Conservation (phyloP, 2,797 vertebrate genomes). For the Spondyliosoma cantharus region DNA sequence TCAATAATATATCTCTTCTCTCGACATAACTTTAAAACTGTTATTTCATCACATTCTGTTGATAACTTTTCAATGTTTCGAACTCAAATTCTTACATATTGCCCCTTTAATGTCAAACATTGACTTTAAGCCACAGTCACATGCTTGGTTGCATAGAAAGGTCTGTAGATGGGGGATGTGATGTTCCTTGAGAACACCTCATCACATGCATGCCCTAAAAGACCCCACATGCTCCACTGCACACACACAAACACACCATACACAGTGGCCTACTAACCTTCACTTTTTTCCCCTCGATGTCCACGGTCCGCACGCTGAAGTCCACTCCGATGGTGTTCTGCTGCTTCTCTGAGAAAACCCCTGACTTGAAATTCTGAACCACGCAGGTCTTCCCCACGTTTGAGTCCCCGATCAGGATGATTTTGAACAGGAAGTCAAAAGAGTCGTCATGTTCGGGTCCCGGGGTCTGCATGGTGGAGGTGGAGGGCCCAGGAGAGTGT, state of each 20-base stretch:
- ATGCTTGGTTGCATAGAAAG: background rate
- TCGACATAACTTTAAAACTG: no score
- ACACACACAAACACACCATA: conserved; percentile 4
- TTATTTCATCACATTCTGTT: no score
- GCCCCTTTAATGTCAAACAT: no score
- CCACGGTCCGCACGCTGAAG: conserved; percentile 92
- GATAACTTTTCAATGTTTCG: no score
- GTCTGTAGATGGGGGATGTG: background rate
- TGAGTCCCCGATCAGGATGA: conserved; percentile 96
- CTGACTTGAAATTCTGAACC: conserved; percentile 95
- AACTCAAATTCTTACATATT: no score
- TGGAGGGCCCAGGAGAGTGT: background rate
- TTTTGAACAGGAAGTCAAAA: conserved; percentile 96
- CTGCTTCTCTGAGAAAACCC: conserved; percentile 88
- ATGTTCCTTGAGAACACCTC: background rate
- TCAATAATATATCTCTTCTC: no score
- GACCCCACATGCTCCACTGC: background rate
- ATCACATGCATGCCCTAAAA: background rate
- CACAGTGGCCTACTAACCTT: conserved; percentile 84
- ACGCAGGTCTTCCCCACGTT: conserved; percentile 97
- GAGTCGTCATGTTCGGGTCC: conserved; percentile 85
- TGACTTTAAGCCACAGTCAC: background rate
- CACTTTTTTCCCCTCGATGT: conserved; percentile 92
- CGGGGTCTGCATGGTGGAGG: conserved; percentile 81
- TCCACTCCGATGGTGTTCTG: conserved; percentile 99